A percentile compares a stretch with the other conserved stretches of the same genome.
Conservation (phyloP, 2,888 invertebrate genomes). For the Pollenia amentaria region DNA sequence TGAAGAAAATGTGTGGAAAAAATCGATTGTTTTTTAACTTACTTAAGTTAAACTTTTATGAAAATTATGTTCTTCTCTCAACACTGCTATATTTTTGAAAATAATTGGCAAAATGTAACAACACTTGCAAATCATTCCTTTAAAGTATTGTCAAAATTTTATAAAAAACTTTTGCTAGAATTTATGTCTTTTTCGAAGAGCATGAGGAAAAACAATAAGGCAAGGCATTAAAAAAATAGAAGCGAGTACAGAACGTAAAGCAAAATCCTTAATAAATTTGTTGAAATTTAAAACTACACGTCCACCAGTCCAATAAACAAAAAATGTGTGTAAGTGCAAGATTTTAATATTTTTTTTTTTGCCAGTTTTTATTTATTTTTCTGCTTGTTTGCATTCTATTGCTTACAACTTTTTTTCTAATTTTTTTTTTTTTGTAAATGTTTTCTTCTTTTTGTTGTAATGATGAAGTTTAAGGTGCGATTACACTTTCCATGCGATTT, state of each 20-base stretch:
- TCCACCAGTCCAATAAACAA: conserved; percentile 66
- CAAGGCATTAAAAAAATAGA: neutral
- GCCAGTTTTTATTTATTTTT: conserved; percentile 56
- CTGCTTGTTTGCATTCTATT: conserved; percentile 69
- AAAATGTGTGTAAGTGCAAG: conserved; percentile 53
- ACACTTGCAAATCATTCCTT: conserved; percentile 29
- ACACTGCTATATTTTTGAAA: too few relatives aligned
- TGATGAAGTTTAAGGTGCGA: conserved; percentile 75
- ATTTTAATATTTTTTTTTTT: conserved; percentile 26
- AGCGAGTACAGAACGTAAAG: conserved; percentile 40
- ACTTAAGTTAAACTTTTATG: too few relatives aligned
- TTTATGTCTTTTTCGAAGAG: conserved; percentile 62
- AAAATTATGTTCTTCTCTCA: too few relatives aligned
- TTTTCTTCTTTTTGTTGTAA: conserved; percentile 61
- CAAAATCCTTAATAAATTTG: conserved; percentile 72
- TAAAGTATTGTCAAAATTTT: neutral
- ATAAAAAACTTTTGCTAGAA: conserved; percentile 7
- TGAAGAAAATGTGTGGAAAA: too few relatives aligned
- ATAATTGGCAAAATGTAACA: too few relatives aligned
- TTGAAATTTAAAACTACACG: conserved; percentile 70
- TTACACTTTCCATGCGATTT: conserved; percentile 77
- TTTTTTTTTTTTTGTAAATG: conserved; percentile 12
- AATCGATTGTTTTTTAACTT: too few relatives aligned
- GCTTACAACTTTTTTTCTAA: conserved; percentile 40
- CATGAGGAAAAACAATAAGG: conserved; percentile 58